Evolutionary conservation across 1,140 invertebrate genomes (phyloP).

Genomic region (Zaprionus camerounensis): DNA sequence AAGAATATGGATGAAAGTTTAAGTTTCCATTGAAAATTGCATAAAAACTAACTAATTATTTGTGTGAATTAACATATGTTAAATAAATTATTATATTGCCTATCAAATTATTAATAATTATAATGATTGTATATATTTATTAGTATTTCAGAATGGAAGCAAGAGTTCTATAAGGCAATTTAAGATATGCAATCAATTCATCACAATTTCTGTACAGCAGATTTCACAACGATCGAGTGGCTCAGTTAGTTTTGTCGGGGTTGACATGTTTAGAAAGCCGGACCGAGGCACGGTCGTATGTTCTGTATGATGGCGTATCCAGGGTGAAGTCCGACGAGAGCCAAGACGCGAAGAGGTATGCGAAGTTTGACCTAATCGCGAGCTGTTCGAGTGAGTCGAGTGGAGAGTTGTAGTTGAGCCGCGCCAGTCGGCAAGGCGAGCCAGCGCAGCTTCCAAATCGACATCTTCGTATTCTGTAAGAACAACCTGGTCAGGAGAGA

Average conservation of each 20-base stretch:
- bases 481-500: constrained; percentile 59
- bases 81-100: neutral
- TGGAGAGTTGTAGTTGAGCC: constrained; percentile 50
- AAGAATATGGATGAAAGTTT: neutral
- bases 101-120: neutral
- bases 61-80: no score
- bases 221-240: constrained; percentile 46
- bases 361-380: constrained; percentile 34
- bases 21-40: neutral
- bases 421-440: constrained; percentile 51
- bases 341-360: constrained; percentile 33
- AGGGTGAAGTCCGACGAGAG: constrained; percentile 59
- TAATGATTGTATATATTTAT: neutral
- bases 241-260: neutral
- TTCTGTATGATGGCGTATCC: constrained; percentile 50
- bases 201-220: constrained; percentile 44
- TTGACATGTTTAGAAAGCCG: constrained; percentile 9
- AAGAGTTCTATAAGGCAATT: neutral
- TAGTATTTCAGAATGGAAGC: neutral
- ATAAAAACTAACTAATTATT: no score
- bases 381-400: constrained; percentile 49
- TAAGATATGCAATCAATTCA: constrained; percentile 12
- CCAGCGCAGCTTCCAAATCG: constrained; percentile 65
- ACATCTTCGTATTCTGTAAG: constrained; percentile 54
- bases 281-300: constrained; percentile 20